Conservation (phyloP, 2,888 invertebrate genomes). For the Choristoneura rosaceana region DNA sequence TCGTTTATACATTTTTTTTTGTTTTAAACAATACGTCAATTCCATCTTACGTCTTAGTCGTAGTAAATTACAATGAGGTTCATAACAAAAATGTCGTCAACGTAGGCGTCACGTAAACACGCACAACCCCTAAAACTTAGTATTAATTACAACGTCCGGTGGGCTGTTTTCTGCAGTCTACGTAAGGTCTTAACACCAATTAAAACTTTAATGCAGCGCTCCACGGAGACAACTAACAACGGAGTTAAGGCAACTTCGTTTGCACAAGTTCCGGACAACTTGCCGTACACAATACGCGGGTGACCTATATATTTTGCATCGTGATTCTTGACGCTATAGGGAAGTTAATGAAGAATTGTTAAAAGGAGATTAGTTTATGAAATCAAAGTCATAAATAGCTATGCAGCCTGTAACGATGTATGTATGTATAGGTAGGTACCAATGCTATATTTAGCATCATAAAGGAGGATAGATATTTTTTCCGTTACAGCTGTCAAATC, state of each 20-base stretch:
- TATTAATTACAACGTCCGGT: neutral
- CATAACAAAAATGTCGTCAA: neutral
- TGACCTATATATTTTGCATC: neutral
- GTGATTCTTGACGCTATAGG: neutral
- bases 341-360: neutral
- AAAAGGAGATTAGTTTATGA: too few relatives aligned
- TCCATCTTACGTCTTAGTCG: neutral
- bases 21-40: too few relatives aligned
- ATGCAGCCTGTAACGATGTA: too few relatives aligned
- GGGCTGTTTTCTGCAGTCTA: neutral
- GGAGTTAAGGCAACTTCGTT: neutral
- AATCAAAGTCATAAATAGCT: too few relatives aligned
- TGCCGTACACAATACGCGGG: neutral
- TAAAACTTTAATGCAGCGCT: conserved; percentile 5
- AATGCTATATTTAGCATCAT: too few relatives aligned
- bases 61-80: neutral
- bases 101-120: neutral
- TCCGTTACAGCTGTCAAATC: too few relatives aligned
- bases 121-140: neutral
- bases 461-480: too few relatives aligned
- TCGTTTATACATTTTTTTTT: too few relatives aligned
- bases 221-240: neutral
- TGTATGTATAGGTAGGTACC: too few relatives aligned
- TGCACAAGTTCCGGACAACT: neutral
- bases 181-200: neutral